phyloP scores from a whole-genome alignment of 2,888 invertebrate species.

The Andrena bucephala region DNA sequence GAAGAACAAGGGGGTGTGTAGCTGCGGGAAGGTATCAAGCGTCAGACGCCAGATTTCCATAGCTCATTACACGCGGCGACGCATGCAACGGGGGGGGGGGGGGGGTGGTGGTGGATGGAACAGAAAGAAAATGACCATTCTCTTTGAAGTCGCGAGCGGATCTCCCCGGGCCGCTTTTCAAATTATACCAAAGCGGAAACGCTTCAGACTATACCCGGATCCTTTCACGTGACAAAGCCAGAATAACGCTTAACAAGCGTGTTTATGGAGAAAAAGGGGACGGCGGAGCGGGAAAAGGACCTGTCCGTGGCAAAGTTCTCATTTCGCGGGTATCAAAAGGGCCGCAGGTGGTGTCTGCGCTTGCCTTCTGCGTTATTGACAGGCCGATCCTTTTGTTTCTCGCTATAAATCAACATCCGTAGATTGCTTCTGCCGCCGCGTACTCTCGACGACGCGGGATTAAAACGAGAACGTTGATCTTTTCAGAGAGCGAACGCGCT shows the following conservation, averaged over 20 bases:
- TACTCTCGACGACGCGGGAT: conserved; percentile 29
- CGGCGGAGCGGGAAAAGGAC: conserved; percentile 33
- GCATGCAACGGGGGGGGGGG: not conserved
- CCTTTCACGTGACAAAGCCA: conserved; percentile 51
- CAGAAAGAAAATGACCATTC: conserved; percentile 44
- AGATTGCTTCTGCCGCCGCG: conserved; percentile 51
- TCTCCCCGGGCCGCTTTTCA: conserved; percentile 37
- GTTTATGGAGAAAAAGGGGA: conserved; percentile 38
- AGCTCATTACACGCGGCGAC: conserved; percentile 38
- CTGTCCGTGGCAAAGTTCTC: conserved; percentile 61
- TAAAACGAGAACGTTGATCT: conserved; percentile 35
- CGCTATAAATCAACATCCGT: conserved; percentile 62
- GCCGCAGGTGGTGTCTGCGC: conserved; percentile 56
- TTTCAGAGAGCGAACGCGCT: conserved; percentile 17
- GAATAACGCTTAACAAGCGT: conserved; percentile 54
- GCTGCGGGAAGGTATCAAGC: conserved; percentile 19
- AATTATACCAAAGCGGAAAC: conserved; percentile 41
- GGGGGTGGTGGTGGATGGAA: not conserved
- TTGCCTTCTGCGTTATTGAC: conserved; percentile 53
- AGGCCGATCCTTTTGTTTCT: conserved; percentile 60
- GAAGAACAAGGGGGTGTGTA: too few species aligned
- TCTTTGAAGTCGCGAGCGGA: conserved; percentile 35
- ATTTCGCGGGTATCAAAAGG: conserved; percentile 60
- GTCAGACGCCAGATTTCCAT: conserved; percentile 45
- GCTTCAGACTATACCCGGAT: conserved; percentile 33